phyloP scores from a whole-genome alignment of 2,113 vertebrate species.

The Mesembrinibis cayennensis region DNA sequence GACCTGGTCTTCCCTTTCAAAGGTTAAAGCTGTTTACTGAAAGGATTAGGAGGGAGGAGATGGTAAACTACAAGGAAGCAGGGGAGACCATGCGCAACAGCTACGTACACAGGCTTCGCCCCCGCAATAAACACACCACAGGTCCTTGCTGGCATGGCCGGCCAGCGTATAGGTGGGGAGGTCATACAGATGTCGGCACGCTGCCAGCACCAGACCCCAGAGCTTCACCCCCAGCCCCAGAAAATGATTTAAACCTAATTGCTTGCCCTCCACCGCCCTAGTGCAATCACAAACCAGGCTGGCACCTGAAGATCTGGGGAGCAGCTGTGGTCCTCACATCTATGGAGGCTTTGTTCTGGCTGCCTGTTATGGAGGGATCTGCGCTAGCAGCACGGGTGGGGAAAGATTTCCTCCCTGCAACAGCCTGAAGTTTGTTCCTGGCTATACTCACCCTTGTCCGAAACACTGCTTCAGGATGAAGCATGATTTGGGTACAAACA shows the following conservation, averaged over 20 bases:
- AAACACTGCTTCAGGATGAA: background rate
- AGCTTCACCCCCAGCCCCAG: background rate
- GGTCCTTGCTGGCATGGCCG: background rate
- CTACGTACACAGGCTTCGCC: background rate
- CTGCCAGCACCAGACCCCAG: background rate
- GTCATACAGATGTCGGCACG: background rate
- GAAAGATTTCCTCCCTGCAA: background rate
- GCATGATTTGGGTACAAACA: background rate
- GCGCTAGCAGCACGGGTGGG: background rate
- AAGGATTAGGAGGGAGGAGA: slow-evolving; percentile 37
- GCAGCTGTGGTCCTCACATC: background rate
- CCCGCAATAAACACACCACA: background rate
- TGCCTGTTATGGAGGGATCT: background rate
- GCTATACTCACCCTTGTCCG: background rate
- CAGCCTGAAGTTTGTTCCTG: background rate
- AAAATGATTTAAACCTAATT: background rate
- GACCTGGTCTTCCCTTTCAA: background rate
- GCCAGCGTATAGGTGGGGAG: background rate
- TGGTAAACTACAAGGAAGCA: background rate
- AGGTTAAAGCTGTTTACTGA: slow-evolving; percentile 1
- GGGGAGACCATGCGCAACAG: background rate
- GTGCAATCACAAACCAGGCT: background rate
- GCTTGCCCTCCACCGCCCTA: background rate
- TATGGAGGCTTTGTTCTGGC: background rate
- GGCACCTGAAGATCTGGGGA: background rate